Percentiles rank a stretch among this genome's conserved stretches.
Conservation (phyloP, 2,797 vertebrate species). For the Catamblyrhynchus diadema region DNA sequence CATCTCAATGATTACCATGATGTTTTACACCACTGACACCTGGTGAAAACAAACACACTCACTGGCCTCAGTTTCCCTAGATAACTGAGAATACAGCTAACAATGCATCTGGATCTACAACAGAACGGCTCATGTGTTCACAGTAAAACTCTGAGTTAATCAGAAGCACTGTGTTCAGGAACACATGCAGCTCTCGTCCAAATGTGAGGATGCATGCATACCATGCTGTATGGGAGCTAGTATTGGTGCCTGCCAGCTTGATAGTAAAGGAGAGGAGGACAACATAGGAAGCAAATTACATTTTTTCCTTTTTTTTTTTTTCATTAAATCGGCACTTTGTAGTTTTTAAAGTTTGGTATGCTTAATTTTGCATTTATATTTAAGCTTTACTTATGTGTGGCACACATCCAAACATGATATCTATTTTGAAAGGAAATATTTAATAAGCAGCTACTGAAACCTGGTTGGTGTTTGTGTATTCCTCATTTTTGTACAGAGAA, state of each 20-base stretch:
- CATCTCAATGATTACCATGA: not conserved
- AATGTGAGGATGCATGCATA: accelerated
- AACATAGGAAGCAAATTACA: accelerated
- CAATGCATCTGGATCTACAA: not conserved
- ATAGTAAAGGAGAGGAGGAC: not conserved
- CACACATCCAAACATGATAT: not conserved
- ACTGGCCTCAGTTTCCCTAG: not conserved
- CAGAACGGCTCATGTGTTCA: accelerated
- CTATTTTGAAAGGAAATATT: not conserved
- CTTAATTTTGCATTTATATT: not conserved
- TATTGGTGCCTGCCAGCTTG: not conserved
- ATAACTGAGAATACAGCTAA: not conserved
- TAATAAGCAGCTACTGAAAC: not conserved
- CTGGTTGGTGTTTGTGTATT: not conserved
- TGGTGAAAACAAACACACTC: not conserved
- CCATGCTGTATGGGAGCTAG: not conserved
- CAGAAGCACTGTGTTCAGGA: not conserved
- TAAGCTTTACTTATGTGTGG: not conserved
- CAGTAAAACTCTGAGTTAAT: not conserved
- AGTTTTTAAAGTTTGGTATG: not conserved
- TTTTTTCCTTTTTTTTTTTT: not conserved
- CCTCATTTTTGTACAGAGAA: not conserved
- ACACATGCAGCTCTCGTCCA: not conserved
- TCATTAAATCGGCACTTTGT: not conserved
- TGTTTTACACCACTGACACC: not conserved